A percentile compares a stretch with the other conserved stretches of the same genome.
phyloP scores from a whole-genome alignment of 1,140 invertebrate genomes.

The Trachymyrmex cornetzi region DNA sequence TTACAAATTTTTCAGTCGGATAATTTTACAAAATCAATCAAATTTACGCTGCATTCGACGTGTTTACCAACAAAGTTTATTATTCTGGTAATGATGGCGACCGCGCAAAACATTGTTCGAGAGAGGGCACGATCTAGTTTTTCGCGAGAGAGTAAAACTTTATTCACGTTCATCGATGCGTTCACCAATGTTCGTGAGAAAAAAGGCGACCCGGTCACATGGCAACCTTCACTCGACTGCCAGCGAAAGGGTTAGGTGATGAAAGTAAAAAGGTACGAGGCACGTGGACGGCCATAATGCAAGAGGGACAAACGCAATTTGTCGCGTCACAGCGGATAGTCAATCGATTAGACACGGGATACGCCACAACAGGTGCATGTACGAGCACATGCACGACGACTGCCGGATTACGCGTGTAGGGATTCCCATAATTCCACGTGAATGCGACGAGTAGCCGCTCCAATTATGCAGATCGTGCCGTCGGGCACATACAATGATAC shows the following conservation, averaged over 20 bases:
- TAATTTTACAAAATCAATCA: slow-evolving; percentile 1
- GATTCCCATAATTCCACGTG: slow-evolving; percentile 63
- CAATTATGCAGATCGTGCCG: slow-evolving; percentile 63
- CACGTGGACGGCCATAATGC: slow-evolving; percentile 60
- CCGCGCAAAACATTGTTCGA: slow-evolving; percentile 16
- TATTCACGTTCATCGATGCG: slow-evolving; percentile 44
- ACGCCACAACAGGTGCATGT: slow-evolving; percentile 80
- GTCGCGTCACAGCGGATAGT: slow-evolving; percentile 81
- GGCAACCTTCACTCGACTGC: slow-evolving; percentile 49
- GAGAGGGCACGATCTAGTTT: not conserved
- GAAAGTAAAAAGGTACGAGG: slow-evolving; percentile 14
- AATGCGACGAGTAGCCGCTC: slow-evolving; percentile 33
- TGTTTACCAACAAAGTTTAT: slow-evolving; percentile 10
- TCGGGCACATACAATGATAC: slow-evolving; percentile 12
- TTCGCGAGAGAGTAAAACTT: slow-evolving; percentile 38
- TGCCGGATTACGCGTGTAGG: slow-evolving; percentile 71
- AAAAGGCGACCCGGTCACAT: slow-evolving; percentile 47
- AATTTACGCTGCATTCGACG: slow-evolving; percentile 1
- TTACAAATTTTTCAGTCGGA: not conserved
- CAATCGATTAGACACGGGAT: slow-evolving; percentile 80
- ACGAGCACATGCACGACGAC: slow-evolving; percentile 46
- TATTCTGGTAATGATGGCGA: slow-evolving; percentile 3
- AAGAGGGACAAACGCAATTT: slow-evolving; percentile 79
- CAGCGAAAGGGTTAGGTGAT: slow-evolving; percentile 53
- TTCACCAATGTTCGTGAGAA: slow-evolving; percentile 33